Conservation (phyloP, 2,888 invertebrate species). For the Spisula solida region DNA sequence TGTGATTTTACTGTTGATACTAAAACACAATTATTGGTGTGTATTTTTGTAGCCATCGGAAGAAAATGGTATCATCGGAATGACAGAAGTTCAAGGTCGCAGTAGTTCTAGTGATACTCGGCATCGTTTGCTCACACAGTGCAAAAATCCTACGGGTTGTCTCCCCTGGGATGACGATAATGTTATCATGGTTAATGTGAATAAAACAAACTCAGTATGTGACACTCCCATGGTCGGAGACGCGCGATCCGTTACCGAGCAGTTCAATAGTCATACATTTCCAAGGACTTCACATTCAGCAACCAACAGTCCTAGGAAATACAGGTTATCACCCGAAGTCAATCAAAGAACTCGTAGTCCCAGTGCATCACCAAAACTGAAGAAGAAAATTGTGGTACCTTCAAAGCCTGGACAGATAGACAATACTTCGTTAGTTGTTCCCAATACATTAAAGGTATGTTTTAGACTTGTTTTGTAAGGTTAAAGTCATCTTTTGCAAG, state of each 20-base stretch:
- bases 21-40: no score
- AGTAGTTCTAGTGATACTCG: constrained; percentile 63
- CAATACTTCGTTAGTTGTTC: constrained; percentile 91
- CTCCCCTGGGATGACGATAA: constrained; percentile 82
- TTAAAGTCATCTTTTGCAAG: not conserved
- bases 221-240: constrained; percentile 50
- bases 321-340: constrained; percentile 74
- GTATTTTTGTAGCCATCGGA: constrained; percentile 42
- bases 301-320: constrained; percentile 74
- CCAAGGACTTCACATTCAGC: constrained; percentile 69
- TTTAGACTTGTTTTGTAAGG: not conserved
- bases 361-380: constrained; percentile 81
- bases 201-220: constrained; percentile 62
- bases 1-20: no score
- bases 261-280: constrained; percentile 67
- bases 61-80: constrained; percentile 52
- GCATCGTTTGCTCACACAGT: constrained; percentile 58
- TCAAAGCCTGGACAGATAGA: constrained; percentile 92
- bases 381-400: constrained; percentile 74
- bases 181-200: constrained; percentile 80
- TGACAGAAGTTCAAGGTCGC: constrained; percentile 19
- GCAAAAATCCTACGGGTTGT: constrained; percentile 61
- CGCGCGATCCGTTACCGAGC: constrained; percentile 9
- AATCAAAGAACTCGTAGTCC: constrained; percentile 75
- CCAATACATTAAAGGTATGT: constrained; percentile 90